Evolutionary conservation across 2,888 invertebrate genomes (phyloP), one percentile per base, ranked within the genome.

Genomic region (Ichneumoninae sp.): DNA sequence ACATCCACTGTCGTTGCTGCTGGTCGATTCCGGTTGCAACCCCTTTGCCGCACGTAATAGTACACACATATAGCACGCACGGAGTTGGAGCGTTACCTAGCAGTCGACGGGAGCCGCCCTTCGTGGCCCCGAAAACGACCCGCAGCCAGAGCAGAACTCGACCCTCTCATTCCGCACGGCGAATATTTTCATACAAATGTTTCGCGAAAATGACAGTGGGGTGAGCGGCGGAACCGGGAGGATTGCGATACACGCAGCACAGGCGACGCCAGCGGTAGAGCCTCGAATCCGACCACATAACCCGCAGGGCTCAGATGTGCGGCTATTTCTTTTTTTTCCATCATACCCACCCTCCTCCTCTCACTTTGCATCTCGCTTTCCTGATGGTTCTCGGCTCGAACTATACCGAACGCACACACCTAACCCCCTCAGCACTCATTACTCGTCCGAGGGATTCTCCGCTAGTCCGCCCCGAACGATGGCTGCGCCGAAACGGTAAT

Each of bases 161-260:
- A 78, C 57, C 68, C 83, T 76, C 77, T 75, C 80, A 40, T 62
- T 74, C 79, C 84, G 77, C 77, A 82, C 54, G 81, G 80, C 72
- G 89, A 88, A 91, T 90, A 90, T 91, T 91, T 91, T 90, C 91
- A 90, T 90, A 90, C 91, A 91, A 91, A 90, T 90, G 90, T 90
- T 88, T 88, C 83, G 84, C 88, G 89, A 88, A 91, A 90, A 90
- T 89, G 89, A 89, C 89, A 87, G 86, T 69, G 79, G 75, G 76
- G 74, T 54, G 84, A 80, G 74, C 69, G 82, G 57, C 22, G 69
- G 50, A 57, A 50, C 65, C 60, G 26, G 70, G 83, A 57, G 50
- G 44, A 75, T 72, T 69, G 86, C 36, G 65, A 74, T 66, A 60
- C 57, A 71, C 47, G 60, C 19, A 52, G 33, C 26, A 30, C 54